Evolutionary conservation across 2,888 invertebrate genomes (phyloP).

Genomic region (Magallana nippona): DNA sequence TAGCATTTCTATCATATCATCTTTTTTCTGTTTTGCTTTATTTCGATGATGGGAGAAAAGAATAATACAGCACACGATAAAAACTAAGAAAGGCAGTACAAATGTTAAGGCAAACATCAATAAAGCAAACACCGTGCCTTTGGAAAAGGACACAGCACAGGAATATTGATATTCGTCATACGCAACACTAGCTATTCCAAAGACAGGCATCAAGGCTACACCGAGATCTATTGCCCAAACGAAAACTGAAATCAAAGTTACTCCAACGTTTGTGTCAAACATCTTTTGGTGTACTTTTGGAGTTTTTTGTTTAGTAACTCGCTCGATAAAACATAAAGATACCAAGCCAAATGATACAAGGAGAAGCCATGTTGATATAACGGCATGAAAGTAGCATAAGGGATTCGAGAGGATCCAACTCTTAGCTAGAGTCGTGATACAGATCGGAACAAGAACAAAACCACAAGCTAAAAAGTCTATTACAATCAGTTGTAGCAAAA

Average conservation of each 20-base stretch:
- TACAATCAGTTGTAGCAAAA: conserved; percentile 53
- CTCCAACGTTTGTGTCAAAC: conserved; percentile 48
- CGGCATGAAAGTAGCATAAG: conserved; percentile 46
- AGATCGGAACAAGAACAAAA: conserved; percentile 53
- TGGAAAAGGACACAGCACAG: conserved; percentile 53
- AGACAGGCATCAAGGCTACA: conserved; percentile 49
- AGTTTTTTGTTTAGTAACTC: conserved; percentile 51
- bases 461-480: conserved; percentile 55
- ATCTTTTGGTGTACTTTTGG: conserved; percentile 47
- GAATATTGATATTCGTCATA: conserved; percentile 60
- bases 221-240: conserved; percentile 45
- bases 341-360: conserved; percentile 50
- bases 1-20: neutral
- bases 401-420: conserved; percentile 41
- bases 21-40: conserved; percentile 22
- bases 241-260: conserved; percentile 43
- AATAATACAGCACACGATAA: conserved; percentile 45
- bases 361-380: conserved; percentile 37
- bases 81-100: conserved; percentile 45
- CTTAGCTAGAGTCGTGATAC: conserved; percentile 43
- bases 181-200: conserved; percentile 48
- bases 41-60: conserved; percentile 49
- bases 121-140: conserved; percentile 44
- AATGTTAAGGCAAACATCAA: conserved; percentile 54
- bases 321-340: conserved; percentile 50